Evolutionary conservation across 1,140 invertebrate species (phyloP), one percentile per base, ranked within the genome.

Genomic region (Charaxes varanes): DNA sequence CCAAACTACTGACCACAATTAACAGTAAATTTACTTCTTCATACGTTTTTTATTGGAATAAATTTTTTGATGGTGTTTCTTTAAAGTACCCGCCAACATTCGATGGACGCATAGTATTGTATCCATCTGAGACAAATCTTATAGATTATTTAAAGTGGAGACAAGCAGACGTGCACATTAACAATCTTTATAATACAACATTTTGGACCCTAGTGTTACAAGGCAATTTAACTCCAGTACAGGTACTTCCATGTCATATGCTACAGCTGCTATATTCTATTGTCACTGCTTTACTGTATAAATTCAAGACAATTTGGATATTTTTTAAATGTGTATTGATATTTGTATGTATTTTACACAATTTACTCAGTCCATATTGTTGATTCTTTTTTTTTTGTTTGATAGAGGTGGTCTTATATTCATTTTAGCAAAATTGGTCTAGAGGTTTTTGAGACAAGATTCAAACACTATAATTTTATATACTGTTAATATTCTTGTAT

Each of bases 111-210:
- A 86, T 93, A 24, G 89, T 99, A 13, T 79, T 97, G 1, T 99
- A 99, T 86, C 97, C 97, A 0, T 91, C 90, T 13, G 91, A 96
- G 69, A 82, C 92, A 59, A 96, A 95, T 83, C 78, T 99, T 11
- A 87, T 91, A 38, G 96, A 99, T 85, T 99, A 99, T 79, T 86
- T 99, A 12, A 94, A 93, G 65, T 99, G 97, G 97, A 87, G 97
- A 50, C 97, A 99, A 84, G 97, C 95, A 24, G 97, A 99, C 87
- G 96, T 96, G 52, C 97, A 99, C 66, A 93, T 99, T 8, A 99
- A 99, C 81, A 99, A 99, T 87, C 87, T 99, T 21, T 98, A 99
- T 60, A 99, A 99, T 71, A 99, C 97, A 2, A 92, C 92, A 46
- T 99, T 99, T 85, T 99, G 97, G 96, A 91, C 90, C 57, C 81